Percentiles rank a stretch among this genome's conserved stretches.
Evolutionary conservation across 2,888 invertebrate genomes (phyloP).

Genomic region (Eupithecia tripunctaria): DNA sequence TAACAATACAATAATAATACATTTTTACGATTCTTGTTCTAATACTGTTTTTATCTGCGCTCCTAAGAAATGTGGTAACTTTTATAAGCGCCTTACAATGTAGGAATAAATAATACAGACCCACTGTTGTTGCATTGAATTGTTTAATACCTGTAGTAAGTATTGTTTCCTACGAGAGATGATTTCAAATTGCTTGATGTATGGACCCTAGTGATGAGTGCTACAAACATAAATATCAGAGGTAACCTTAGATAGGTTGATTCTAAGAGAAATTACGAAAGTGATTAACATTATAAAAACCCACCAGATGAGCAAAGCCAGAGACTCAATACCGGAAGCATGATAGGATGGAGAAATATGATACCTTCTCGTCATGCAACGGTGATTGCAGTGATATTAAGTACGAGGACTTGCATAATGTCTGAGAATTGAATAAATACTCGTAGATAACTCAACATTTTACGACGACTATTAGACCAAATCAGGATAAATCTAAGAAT

Average conservation of each 20-base stretch:
- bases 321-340: not conserved
- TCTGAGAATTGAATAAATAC: not conserved
- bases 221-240: not conserved
- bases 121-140: not conserved
- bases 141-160: not conserved
- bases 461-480: not conserved
- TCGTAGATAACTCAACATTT: not conserved
- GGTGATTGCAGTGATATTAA: not conserved
- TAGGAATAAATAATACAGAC: slow-evolving; percentile 1
- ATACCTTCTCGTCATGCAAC: slow-evolving; percentile 9
- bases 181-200: not conserved
- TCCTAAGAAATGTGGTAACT: slow-evolving; percentile 31
- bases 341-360: slow-evolving; percentile 1
- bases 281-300: not conserved
- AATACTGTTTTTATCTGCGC: slow-evolving; percentile 38
- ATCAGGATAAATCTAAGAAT: not conserved
- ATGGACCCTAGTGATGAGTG: not conserved
- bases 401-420: not conserved
- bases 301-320: not conserved
- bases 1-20: slow-evolving; percentile 44
- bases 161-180: not conserved
- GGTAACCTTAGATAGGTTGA: not conserved
- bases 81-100: slow-evolving; percentile 16
- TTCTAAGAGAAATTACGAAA: not conserved
- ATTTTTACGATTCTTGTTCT: slow-evolving; percentile 42